phyloP scores from a whole-genome alignment of 2,888 invertebrate species.

The Pocota personata region DNA sequence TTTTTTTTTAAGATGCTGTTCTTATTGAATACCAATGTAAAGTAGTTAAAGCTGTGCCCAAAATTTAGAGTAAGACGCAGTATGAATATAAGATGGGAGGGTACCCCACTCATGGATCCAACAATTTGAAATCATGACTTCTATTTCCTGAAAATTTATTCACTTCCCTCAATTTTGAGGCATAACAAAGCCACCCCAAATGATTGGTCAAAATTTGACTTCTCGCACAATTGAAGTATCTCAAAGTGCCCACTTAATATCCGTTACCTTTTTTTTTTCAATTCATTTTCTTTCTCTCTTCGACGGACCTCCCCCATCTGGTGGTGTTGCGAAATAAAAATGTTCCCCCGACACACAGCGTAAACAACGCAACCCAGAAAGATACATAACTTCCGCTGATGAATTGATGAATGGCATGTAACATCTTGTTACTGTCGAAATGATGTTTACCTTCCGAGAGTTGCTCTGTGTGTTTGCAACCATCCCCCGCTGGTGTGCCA shows the following conservation, averaged over 20 bases:
- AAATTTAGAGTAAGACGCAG: no score
- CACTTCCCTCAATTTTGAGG: slow-evolving; percentile 10
- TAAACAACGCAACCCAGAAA: slow-evolving; percentile 26
- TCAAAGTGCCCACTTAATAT: slow-evolving; percentile 56
- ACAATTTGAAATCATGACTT: slow-evolving; percentile 29
- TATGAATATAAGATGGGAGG: no score
- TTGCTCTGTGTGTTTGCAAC: slow-evolving; percentile 16
- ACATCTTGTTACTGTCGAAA: slow-evolving; percentile 72
- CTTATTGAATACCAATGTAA: no score
- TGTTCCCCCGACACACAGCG: slow-evolving; percentile 1
- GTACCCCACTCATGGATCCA: not conserved
- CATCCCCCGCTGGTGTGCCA: slow-evolving; percentile 46
- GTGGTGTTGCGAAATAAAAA: slow-evolving; percentile 4
- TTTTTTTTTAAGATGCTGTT: no score
- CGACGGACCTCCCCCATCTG: not conserved
- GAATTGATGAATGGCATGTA: slow-evolving; percentile 71
- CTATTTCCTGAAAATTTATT: slow-evolving; percentile 27
- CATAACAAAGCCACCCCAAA: slow-evolving; percentile 29
- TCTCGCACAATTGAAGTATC: slow-evolving; percentile 54
- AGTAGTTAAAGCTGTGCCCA: no score
- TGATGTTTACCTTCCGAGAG: slow-evolving; percentile 68
- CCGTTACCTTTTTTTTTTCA: slow-evolving; percentile 47
- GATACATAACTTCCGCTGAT: slow-evolving; percentile 68
- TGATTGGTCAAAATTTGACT: slow-evolving; percentile 61
- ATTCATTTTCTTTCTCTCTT: not conserved